Evolutionary conservation across 2,113 vertebrate genomes (phyloP).

Genomic region (Rana temporaria): DNA sequence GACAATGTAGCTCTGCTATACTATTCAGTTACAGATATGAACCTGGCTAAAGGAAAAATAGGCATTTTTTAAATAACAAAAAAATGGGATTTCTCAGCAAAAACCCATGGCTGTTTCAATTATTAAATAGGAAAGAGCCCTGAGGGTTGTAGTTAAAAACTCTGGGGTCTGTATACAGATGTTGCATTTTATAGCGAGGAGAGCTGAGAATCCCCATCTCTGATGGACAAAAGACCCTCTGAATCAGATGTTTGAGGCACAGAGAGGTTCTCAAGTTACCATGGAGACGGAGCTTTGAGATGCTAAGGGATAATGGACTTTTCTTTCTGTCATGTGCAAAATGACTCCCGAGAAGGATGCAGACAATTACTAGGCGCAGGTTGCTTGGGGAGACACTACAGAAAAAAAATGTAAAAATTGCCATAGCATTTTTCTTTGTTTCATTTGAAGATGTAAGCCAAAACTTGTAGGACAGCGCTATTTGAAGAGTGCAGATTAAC

Average conservation of each 20-base stretch:
- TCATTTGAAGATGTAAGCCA: neutral
- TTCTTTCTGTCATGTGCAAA: constrained; percentile 36
- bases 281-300: constrained; percentile 48
- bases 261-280: constrained; percentile 41
- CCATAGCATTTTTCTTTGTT: neutral
- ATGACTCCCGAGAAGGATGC: constrained; percentile 38
- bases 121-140: too few species aligned
- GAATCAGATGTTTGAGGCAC: constrained; percentile 38
- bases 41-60: too few species aligned
- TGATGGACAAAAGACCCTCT: constrained; percentile 1
- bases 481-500: neutral
- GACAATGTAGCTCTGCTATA: too few species aligned
- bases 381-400: neutral
- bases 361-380: constrained; percentile 20
- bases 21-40: too few species aligned
- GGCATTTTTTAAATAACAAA: too few species aligned
- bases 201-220: constrained; percentile 16
- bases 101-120: too few species aligned
- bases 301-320: constrained; percentile 40
- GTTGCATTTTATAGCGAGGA: neutral
- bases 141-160: too few species aligned
- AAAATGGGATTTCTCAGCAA: too few species aligned
- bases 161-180: neutral
- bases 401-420: neutral
- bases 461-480: neutral